Percentiles rank a stretch among this genome's conserved stretches.
Evolutionary conservation across 2,888 invertebrate genomes (phyloP).

Genomic region (Calameuta idolon): DNA sequence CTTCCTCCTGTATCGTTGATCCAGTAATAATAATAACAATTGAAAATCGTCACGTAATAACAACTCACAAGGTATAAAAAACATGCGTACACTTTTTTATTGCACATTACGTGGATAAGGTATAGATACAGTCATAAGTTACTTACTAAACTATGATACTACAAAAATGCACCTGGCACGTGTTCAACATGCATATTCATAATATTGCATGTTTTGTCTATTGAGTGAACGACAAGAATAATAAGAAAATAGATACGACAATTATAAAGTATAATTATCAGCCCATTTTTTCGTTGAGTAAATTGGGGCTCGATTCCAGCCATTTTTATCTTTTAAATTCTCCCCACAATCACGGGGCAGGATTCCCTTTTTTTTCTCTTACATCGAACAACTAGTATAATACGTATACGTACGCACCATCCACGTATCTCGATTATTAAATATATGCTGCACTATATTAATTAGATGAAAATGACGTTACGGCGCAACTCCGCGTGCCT

Average conservation of each 20-base stretch:
- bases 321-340: neutral
- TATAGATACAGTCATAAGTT: conserved; percentile 1
- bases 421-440: neutral
- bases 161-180: neutral
- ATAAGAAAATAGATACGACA: neutral
- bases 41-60: neutral
- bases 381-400: neutral
- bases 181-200: neutral
- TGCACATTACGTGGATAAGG: conserved; percentile 1
- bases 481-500: neutral
- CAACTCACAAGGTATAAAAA: neutral
- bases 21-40: neutral
- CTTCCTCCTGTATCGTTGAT: neutral
- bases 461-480: neutral
- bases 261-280: neutral
- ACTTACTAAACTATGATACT: neutral
- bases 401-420: neutral
- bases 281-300: neutral
- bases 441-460: neutral
- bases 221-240: neutral
- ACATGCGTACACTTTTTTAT: conserved; percentile 2
- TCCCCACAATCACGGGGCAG: neutral
- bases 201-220: neutral
- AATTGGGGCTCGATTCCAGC: neutral
- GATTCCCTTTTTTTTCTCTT: neutral